A percentile compares a stretch with the other conserved stretches of the same genome.
Evolutionary conservation across 2,888 invertebrate genomes (phyloP).

Genomic region (Pseudococcus longispinus): DNA sequence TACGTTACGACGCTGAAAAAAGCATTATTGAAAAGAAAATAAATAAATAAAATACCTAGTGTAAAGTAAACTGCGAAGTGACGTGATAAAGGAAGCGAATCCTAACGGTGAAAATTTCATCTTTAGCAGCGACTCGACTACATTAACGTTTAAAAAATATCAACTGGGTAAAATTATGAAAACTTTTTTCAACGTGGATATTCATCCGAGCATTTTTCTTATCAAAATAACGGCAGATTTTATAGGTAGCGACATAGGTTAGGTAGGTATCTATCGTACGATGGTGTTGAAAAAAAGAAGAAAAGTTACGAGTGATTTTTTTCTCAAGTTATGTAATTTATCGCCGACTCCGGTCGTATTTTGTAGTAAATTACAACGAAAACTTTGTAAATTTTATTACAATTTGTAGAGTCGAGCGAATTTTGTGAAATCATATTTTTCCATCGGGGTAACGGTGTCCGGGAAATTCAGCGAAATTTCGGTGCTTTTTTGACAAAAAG

Average conservation of each 20-base stretch:
- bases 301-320: constrained; percentile 24
- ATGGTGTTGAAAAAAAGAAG: background rate
- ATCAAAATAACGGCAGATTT: background rate
- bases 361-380: constrained; percentile 3
- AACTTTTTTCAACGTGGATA: background rate
- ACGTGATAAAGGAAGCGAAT: background rate
- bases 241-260: background rate
- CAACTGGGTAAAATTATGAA: background rate
- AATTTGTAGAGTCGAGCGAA: background rate
- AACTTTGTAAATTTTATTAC: constrained; percentile 12
- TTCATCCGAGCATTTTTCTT: background rate
- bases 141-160: background rate
- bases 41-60: background rate
- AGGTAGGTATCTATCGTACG: background rate
- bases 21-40: background rate
- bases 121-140: background rate
- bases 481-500: background rate
- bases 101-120: background rate
- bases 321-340: background rate
- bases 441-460: background rate
- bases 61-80: background rate
- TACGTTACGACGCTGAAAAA: background rate
- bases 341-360: background rate
- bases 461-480: background rate
- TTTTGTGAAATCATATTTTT: background rate